phyloP scores from a whole-genome alignment of 1,140 invertebrate species.

The Dermatophagoides farinae region DNA sequence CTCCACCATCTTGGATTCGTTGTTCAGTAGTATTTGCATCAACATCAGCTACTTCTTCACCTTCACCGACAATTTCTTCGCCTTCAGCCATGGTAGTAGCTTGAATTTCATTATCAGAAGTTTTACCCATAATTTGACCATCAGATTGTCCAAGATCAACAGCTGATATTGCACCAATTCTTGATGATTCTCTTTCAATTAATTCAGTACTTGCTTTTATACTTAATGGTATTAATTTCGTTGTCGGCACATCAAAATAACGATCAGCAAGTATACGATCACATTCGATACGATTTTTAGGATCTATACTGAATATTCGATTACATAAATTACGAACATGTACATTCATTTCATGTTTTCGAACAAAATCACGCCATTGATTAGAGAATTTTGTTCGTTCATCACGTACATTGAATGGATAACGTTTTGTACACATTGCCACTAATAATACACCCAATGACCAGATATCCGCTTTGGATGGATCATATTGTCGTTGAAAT shows the following conservation, averaged over 20 bases:
- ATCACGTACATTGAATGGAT: slow-evolving; percentile 2
- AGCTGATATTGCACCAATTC: not conserved
- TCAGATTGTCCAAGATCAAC: not conserved
- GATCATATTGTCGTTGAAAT: not conserved
- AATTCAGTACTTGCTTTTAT: not conserved
- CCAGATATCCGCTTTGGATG: not conserved
- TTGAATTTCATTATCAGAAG: not conserved
- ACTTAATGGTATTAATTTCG: not conserved
- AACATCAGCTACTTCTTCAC: not conserved
- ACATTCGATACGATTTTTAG: not conserved
- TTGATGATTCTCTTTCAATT: not conserved
- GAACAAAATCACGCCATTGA: not conserved
- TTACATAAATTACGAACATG: not conserved
- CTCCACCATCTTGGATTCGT: not conserved
- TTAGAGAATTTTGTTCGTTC: not conserved
- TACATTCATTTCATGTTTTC: not conserved
- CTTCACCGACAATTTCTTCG: not conserved
- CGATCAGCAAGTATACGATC: not conserved
- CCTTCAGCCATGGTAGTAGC: not conserved
- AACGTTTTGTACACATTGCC: not conserved
- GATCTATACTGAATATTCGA: not conserved
- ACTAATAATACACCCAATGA: not conserved
- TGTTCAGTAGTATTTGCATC: not conserved
- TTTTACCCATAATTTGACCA: not conserved
- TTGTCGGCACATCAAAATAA: not conserved